A percentile compares a stretch with the other conserved stretches of the same genome.
Evolutionary conservation across 2,113 vertebrate genomes (phyloP).

Genomic region (Triplophysa siluroides): DNA sequence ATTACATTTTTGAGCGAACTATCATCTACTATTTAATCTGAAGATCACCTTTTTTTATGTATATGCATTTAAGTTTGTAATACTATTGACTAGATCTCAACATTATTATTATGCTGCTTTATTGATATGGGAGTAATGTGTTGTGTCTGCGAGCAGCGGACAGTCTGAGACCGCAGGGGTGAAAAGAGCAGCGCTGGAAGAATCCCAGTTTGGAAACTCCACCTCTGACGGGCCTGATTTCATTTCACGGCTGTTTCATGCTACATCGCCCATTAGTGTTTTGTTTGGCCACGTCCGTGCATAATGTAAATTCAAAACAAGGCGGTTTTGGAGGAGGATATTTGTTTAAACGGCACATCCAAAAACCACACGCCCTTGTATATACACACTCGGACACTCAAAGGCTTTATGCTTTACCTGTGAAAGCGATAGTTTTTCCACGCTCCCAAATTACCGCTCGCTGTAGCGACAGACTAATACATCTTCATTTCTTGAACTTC

Average conservation of each 20-base stretch:
- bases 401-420: slow-evolving; percentile 38
- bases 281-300: slow-evolving; percentile 65
- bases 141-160: slow-evolving; percentile 20
- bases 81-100: neutral
- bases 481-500: slow-evolving; percentile 54
- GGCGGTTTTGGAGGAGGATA: slow-evolving; percentile 64
- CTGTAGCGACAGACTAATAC: slow-evolving; percentile 48
- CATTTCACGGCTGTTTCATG: slow-evolving; percentile 75
- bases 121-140: neutral
- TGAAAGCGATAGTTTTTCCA: slow-evolving; percentile 41
- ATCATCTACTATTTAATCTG: neutral
- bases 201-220: slow-evolving; percentile 49
- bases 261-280: slow-evolving; percentile 72
- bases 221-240: slow-evolving; percentile 66
- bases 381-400: slow-evolving; percentile 49
- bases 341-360: slow-evolving; percentile 66
- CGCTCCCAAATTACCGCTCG: slow-evolving; percentile 21
- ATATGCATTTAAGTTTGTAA: neutral
- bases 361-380: slow-evolving; percentile 60
- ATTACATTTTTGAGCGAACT: neutral
- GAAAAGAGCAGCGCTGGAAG: slow-evolving; percentile 51
- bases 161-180: slow-evolving; percentile 25
- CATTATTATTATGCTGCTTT: neutral
- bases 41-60: neutral
- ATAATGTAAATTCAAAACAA: slow-evolving; percentile 71